These are phyloP conservation scores for Siniperca knerii DNA, from an alignment of 2,113 vertebrate species.

Conservation along the genomic window DNA sequence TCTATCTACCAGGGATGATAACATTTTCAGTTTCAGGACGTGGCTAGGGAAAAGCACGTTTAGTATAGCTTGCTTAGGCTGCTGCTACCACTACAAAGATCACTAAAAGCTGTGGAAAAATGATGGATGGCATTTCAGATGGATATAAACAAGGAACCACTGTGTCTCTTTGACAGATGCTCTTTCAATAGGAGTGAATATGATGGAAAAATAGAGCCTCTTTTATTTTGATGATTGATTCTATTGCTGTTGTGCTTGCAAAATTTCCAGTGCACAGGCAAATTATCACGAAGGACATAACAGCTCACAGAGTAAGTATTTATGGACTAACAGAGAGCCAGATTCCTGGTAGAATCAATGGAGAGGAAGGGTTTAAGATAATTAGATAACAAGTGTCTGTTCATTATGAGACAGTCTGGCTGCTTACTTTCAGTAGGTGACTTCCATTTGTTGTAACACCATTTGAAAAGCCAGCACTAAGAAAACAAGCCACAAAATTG, in stretches of 20 bases:
- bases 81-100: background rate
- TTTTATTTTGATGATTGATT: slow-evolving; percentile 9
- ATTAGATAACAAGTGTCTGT: slow-evolving; percentile 1
- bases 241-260: slow-evolving; percentile 5
- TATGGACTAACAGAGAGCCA: background rate
- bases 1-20: background rate
- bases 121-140: slow-evolving; percentile 6
- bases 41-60: background rate
- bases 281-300: background rate
- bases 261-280: background rate
- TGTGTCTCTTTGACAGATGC: background rate
- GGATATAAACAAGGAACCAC: background rate
- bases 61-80: background rate
- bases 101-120: background rate
- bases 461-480: slow-evolving; percentile 10
- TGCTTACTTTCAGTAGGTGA: slow-evolving; percentile 21
- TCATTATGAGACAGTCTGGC: slow-evolving; percentile 1
- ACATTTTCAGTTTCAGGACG: no score
- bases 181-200: background rate
- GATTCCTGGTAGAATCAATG: background rate
- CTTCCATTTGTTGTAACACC: slow-evolving; percentile 20
- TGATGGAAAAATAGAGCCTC: slow-evolving; percentile 13
- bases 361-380: slow-evolving; percentile 13
- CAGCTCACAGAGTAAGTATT: slow-evolving; percentile 15
- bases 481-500: slow-evolving; percentile 31